Evolutionary conservation across 2,113 vertebrate genomes (phyloP).

Genomic region (Tringa solitaria): DNA sequence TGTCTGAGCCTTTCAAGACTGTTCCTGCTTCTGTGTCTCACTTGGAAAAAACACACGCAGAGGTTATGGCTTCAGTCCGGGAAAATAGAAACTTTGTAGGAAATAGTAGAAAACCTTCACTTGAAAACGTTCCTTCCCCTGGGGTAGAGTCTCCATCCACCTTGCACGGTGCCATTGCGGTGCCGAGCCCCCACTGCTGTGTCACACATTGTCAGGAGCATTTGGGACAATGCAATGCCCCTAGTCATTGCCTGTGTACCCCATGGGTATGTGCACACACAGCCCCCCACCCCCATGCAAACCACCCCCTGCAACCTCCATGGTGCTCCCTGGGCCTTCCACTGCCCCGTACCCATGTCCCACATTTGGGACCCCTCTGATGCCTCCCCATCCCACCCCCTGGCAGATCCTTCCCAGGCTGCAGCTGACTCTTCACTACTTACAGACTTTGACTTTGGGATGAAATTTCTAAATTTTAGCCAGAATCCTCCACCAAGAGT

Average conservation of each 20-base stretch:
- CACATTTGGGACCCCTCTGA: neutral
- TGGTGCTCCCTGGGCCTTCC: neutral
- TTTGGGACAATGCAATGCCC: neutral
- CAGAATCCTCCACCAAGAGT: neutral
- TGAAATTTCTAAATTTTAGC: neutral
- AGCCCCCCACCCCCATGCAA: accelerated
- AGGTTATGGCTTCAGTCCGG: neutral
- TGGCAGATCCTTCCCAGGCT: neutral
- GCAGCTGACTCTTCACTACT: neutral
- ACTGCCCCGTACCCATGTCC: accelerated
- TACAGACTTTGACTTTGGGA: neutral
- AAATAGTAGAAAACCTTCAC: neutral
- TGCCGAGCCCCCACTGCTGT: accelerated
- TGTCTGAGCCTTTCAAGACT: neutral
- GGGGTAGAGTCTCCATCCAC: neutral
- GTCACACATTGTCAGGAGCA: accelerated
- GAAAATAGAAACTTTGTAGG: neutral
- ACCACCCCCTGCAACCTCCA: neutral
- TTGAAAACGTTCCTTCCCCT: accelerated
- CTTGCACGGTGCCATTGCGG: accelerated
- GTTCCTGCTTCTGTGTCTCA: neutral
- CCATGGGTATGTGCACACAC: neutral
- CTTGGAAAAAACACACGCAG: neutral
- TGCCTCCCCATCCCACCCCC: neutral
- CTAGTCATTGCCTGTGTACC: neutral